phyloP scores from a whole-genome alignment of 53 echinoderm and acorn worm genomes.

The Stichopus horrens region DNA sequence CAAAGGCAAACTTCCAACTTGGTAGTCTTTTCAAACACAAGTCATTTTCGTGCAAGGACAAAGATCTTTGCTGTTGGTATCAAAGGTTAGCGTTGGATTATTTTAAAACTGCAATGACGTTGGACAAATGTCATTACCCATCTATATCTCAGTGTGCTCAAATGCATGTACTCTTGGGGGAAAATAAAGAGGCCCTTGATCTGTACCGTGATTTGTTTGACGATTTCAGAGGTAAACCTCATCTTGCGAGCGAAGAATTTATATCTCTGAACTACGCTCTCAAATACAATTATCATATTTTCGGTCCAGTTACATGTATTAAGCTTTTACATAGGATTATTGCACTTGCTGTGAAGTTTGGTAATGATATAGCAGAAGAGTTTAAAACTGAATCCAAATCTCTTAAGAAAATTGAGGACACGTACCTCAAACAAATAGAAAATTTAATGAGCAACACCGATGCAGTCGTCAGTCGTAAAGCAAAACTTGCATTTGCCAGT shows the following conservation, averaged over 20 bases:
- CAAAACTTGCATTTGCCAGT: neutral
- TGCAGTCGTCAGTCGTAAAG: neutral
- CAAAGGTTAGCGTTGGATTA: neutral
- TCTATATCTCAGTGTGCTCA: neutral
- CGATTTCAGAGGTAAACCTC: constrained; percentile 2
- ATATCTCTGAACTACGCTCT: neutral
- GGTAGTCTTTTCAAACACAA: neutral
- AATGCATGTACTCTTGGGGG: neutral
- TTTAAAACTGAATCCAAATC: too few relatives aligned
- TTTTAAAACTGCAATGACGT: neutral
- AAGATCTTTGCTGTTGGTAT: neutral
- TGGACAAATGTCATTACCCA: constrained; percentile 14
- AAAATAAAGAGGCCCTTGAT: neutral
- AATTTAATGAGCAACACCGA: too few relatives aligned
- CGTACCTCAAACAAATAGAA: too few relatives aligned
- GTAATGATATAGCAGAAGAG: too few relatives aligned
- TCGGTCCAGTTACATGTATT: neutral
- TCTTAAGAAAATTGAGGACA: neutral
- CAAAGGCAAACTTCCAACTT: constrained; percentile 8
- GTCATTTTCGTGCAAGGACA: neutral
- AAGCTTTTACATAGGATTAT: neutral
- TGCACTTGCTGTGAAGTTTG: neutral
- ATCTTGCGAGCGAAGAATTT: neutral
- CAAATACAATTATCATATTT: neutral
- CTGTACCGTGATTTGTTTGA: neutral